Conservation (phyloP, 2,797 vertebrate species). For the Enteromius anoplus region DNA sequence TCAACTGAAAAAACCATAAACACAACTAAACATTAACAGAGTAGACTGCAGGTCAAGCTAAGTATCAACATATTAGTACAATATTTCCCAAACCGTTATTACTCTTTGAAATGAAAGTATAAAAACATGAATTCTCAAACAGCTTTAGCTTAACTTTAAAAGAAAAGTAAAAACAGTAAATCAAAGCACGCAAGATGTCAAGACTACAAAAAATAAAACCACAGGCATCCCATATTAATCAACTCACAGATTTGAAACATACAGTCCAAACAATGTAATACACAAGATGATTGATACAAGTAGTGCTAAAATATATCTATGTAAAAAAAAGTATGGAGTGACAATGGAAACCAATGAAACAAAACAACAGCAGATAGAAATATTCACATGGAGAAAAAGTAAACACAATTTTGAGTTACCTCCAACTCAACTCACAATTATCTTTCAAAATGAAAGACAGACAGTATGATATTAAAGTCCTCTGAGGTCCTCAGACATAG, state of each 20-base stretch:
- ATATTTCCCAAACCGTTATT: background rate
- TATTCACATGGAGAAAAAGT: slow-evolving; percentile 24
- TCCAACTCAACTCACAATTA: slow-evolving; percentile 3
- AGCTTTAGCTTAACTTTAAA: background rate
- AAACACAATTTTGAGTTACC: slow-evolving; percentile 38
- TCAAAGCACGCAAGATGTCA: background rate
- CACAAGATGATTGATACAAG: background rate
- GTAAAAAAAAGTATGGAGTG: background rate
- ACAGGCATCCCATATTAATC: slow-evolving; percentile 8
- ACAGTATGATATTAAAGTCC: background rate
- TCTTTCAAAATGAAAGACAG: slow-evolving; percentile 16
- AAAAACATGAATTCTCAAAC: slow-evolving; percentile 8
- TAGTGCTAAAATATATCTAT: background rate
- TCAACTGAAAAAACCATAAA: slow-evolving; percentile 3
- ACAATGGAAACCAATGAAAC: background rate
- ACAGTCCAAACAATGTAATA: background rate
- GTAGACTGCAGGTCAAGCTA: background rate
- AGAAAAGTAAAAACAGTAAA: background rate
- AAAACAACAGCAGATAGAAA: slow-evolving; percentile 5
- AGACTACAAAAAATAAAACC: slow-evolving; percentile 9
- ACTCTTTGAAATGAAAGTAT: background rate
- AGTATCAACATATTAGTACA: slow-evolving; percentile 10
- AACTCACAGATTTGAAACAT: background rate
- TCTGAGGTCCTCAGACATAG: slow-evolving; percentile 80
- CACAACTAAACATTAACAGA: slow-evolving; percentile 24